Conservation (phyloP, 1,140 invertebrate genomes). For the Archivesica marissinica region DNA sequence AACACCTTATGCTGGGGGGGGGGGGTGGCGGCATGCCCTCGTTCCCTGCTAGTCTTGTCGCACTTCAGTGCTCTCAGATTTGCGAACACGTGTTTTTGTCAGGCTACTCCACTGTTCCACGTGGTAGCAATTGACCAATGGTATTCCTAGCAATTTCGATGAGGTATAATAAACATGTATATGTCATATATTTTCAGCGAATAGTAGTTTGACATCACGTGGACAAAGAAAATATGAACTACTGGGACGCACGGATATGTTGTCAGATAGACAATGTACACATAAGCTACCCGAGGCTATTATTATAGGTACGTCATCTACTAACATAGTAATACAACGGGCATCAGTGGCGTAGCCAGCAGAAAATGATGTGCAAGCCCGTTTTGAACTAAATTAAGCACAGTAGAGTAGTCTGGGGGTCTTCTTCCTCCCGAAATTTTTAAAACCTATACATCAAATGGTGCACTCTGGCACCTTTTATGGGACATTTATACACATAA, state of each 20-base stretch:
- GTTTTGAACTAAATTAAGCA: not conserved
- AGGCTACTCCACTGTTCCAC: too few species aligned
- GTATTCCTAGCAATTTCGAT: too few species aligned
- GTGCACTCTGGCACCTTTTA: not conserved
- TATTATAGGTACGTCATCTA: conserved; percentile 2
- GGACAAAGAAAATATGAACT: not conserved
- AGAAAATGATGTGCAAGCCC: not conserved
- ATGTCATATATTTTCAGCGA: not conserved
- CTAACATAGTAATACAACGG: too few species aligned
- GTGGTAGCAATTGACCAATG: too few species aligned
- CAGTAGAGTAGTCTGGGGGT: not conserved
- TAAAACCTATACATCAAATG: not conserved
- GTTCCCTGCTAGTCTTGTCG: too few species aligned
- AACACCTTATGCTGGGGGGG: too few species aligned
- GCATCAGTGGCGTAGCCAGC: too few species aligned
- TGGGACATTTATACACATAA: not conserved
- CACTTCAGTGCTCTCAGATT: too few species aligned
- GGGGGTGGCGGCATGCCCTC: too few species aligned
- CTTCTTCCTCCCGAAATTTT: not conserved
- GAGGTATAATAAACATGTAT: too few species aligned
- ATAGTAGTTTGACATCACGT: not conserved
- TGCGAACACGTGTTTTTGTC: too few species aligned
- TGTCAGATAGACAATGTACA: not conserved
- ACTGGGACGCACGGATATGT: conserved; percentile 16
- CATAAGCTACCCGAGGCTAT: not conserved